Percentiles rank a stretch among this genome's conserved stretches.
Evolutionary conservation across 2,797 vertebrate genomes (phyloP).

Genomic region (Eidolon dupreanum): DNA sequence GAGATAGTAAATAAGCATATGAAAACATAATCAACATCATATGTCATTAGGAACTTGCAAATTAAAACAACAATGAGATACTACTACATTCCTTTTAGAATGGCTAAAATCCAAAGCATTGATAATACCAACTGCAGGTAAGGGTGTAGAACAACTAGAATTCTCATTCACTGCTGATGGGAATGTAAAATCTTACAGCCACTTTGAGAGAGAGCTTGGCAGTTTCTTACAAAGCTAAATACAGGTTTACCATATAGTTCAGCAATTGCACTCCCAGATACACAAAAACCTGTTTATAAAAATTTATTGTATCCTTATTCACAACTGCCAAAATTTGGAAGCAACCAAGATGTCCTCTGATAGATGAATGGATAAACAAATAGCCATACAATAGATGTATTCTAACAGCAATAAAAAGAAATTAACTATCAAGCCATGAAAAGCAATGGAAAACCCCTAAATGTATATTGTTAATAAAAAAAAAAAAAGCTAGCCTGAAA

Average conservation of each 20-base stretch:
- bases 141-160: neutral
- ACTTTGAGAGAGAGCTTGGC: neutral
- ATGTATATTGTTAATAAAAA: neutral
- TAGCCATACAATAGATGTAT: neutral
- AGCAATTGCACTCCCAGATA: neutral
- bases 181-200: slow-evolving; percentile 17
- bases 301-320: neutral
- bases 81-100: neutral
- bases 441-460: neutral
- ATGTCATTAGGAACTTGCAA: neutral
- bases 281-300: neutral
- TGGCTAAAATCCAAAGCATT: neutral
- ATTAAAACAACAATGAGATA: slow-evolving; percentile 23
- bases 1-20: neutral
- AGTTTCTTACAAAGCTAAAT: slow-evolving; percentile 37
- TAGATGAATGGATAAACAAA: neutral
- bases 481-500: slow-evolving; percentile 33
- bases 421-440: neutral
- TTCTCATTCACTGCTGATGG: neutral
- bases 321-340: neutral
- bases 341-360: slow-evolving; percentile 22
- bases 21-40: neutral
- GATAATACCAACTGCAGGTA: neutral
- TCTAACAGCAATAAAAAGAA: slow-evolving; percentile 10
- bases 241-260: neutral